Conservation (phyloP, 2,797 vertebrate genomes). For the Echiichthys vipera region DNA sequence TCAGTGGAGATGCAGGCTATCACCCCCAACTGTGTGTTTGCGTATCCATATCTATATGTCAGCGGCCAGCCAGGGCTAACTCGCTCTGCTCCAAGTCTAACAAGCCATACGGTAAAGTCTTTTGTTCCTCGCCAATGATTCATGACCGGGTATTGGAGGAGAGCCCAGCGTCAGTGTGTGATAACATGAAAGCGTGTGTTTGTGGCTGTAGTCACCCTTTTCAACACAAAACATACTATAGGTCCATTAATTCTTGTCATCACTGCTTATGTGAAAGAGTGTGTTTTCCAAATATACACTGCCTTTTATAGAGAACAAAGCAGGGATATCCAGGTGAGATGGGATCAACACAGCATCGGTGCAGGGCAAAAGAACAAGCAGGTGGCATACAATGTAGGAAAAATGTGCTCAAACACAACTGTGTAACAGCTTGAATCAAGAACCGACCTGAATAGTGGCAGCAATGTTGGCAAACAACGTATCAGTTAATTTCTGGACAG, state of each 20-base stretch:
- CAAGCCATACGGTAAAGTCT: conserved; percentile 38
- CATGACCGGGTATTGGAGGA: conserved; percentile 42
- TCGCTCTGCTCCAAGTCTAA: conserved; percentile 49
- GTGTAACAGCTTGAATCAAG: background rate
- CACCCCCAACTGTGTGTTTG: conserved; percentile 29
- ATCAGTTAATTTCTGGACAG: background rate
- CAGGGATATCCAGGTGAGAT: conserved; percentile 3
- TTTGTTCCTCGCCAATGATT: conserved; percentile 61
- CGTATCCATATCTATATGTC: conserved; percentile 49
- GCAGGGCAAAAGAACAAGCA: conserved; percentile 21
- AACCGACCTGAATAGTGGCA: background rate
- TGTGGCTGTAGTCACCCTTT: conserved; percentile 16
- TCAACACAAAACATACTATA: conserved; percentile 21
- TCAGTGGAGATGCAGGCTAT: conserved; percentile 13
- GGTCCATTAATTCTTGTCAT: conserved; percentile 31
- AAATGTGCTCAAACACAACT: conserved; percentile 13
- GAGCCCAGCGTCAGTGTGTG: conserved; percentile 42
- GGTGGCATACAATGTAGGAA: conserved; percentile 9
- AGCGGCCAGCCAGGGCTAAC: conserved; percentile 41
- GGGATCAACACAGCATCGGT: conserved; percentile 3
- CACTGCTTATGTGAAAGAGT: conserved; percentile 5
- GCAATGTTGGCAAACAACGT: background rate
- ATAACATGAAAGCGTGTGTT: conserved; percentile 25
- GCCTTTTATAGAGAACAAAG: background rate
- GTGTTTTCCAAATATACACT: conserved; percentile 35